Conservation (phyloP, 2,888 invertebrate genomes). For the Acleris sparsana region DNA sequence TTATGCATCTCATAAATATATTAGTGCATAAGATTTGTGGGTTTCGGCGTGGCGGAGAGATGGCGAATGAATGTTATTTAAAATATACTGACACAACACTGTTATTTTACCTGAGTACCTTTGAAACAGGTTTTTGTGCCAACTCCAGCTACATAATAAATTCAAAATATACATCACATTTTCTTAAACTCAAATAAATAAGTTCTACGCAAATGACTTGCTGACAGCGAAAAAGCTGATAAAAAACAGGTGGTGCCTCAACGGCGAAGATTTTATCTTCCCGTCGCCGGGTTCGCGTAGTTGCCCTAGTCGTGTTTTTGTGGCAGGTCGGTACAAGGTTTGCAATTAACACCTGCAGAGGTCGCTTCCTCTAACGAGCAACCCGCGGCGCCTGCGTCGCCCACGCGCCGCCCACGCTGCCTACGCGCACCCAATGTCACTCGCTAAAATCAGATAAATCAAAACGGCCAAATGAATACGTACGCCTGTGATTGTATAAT, state of each 20-base stretch:
- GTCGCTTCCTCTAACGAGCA: conserved; percentile 45
- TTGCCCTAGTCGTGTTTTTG: conserved; percentile 23
- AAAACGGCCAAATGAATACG: conserved; percentile 53
- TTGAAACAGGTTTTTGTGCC: background rate
- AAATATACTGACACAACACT: background rate
- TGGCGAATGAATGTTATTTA: background rate
- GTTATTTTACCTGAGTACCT: background rate
- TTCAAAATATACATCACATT: conserved; percentile 3
- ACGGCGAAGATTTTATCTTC: conserved; percentile 26
- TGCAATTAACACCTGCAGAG: conserved; percentile 67
- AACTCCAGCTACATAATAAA: background rate
- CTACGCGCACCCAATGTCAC: conserved; percentile 46
- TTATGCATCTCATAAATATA: conserved; percentile 49
- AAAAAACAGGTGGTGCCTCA: conserved; percentile 21
- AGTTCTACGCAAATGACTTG: conserved; percentile 1
- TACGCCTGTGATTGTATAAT: conserved; percentile 54
- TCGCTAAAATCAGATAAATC: conserved; percentile 55
- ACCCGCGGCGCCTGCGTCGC: conserved; percentile 55
- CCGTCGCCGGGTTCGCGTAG: conserved; percentile 13
- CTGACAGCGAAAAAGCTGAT: conserved; percentile 1
- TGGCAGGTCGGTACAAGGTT: conserved; percentile 40
- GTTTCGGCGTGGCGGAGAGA: background rate
- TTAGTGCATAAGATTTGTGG: conserved; percentile 8
- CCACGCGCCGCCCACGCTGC: conserved; percentile 56
- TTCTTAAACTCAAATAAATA: conserved; percentile 5